phyloP scores from a whole-genome alignment of 2,888 invertebrate species.

The Escarpia spicata region DNA sequence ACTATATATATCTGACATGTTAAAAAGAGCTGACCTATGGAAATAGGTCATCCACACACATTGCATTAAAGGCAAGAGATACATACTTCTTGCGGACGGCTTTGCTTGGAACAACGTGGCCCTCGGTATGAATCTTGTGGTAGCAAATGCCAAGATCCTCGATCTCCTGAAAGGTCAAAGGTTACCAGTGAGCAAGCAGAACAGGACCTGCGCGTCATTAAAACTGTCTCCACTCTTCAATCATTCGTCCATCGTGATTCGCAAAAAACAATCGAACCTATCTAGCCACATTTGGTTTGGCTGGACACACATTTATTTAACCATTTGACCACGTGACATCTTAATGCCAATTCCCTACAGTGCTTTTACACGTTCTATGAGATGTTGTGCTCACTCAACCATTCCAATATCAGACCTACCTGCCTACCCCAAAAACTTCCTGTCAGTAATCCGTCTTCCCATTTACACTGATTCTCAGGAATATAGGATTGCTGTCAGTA shows the following conservation, averaged over 20 bases:
- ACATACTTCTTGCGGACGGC: constrained; percentile 67
- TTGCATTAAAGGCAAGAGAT: constrained; percentile 26
- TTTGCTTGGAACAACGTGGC: constrained; percentile 68
- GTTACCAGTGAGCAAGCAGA: neutral
- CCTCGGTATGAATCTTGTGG: constrained; percentile 70
- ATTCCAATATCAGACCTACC: too few species aligned
- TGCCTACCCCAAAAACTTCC: too few species aligned
- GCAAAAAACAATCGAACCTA: neutral
- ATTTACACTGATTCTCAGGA: too few species aligned
- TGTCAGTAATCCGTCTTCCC: too few species aligned
- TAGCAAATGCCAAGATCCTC: constrained; percentile 53
- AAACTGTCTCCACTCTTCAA: neutral
- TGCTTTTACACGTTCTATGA: too few species aligned
- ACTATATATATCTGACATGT: too few species aligned
- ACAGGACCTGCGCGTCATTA: neutral
- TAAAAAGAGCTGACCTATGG: too few species aligned
- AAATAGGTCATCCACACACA: too few species aligned
- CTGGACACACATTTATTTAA: neutral
- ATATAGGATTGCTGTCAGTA: too few species aligned
- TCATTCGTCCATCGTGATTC: neutral
- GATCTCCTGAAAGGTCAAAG: constrained; percentile 5
- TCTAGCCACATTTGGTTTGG: neutral
- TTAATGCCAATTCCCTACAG: neutral
- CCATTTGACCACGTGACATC: neutral
- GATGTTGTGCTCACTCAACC: too few species aligned